Base-by-base conservation (phyloP, 2,797 vertebrate genomes). In the Alfaro cultratus region DNA sequence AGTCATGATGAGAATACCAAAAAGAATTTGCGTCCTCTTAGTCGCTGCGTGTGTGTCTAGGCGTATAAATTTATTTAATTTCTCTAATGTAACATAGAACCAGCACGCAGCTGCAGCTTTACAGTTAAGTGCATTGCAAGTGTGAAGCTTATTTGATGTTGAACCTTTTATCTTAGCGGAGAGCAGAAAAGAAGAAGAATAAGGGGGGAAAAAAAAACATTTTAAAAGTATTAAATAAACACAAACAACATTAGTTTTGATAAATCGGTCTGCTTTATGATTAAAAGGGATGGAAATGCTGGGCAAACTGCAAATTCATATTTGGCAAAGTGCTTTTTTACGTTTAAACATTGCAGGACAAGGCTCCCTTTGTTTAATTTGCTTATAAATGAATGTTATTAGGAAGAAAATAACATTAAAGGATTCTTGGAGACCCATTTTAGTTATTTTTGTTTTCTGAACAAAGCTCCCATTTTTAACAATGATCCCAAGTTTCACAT, bases 1-100 rank as follows among this genome's bases (percentile, higher is more conserved):
- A 68, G 67, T 79, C 80, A 83, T 85, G 89, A 89, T 64, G 34
- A 81, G 88, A 89, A 90, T 90, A 82, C 78, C 75, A 80, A 91
- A 39, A 41, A 46, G 23, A 18, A 71, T 68, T 1, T 76, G 62
- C 49, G 55, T 62, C 9, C 18, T 23, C 16, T 72, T 1, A 41
- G 80, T 16, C 75, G 23, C 36, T 74, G 45, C 36, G 2, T 26
- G 46, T 68, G 73, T 85, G 39, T 80, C 29, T 41, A 3, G 41
- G 74, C 67, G 9, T 51, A 70, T 43, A 64, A 45, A 80, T 79
- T 80, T 1, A 71, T 79, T 78, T 62, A 18, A 70, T 76, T 75
- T 76, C 34, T 75, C 29, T 71, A 16, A 67, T 53, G 23, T 43
- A 74, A 83, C 72, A 67, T 81, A 5, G 2, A 76, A 81, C 77